Base-by-base conservation (phyloP, 1,140 invertebrate species). In the Aphelinus certus region DNA sequence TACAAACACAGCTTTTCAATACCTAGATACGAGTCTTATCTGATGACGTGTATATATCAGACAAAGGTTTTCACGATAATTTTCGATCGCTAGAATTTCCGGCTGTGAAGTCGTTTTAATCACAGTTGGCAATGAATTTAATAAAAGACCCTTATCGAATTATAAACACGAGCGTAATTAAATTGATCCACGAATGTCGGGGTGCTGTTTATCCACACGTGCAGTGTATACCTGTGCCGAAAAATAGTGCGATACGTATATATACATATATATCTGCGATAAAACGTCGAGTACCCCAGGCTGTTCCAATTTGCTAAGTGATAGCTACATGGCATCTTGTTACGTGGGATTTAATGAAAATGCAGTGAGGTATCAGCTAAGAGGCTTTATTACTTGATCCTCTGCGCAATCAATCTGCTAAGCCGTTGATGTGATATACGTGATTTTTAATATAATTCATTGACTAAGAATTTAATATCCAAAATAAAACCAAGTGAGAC, bases 321-420 rank as follows among this genome's bases (percentile, higher is more conserved):
- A 68, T 58, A 55, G 42, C 43, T 66, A 64, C 43, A 66, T 4
- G 46, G 46, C 62, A 63, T 67, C 51, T 45, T 56, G 51, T 45
- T 67, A 67, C 45, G 42, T 4, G 45, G 66, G 45, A 58, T 68
- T 68, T 68, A 57, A 68, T 68, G 46, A 57, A 58, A 67, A 68
- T 48, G 4, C 53, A 9, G 6, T 53, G 64, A 53, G 64, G n/a
- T 55, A 26, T 56, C 2, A 65, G 48, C 47, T 49, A 26, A 26
- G 26, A 26, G 26, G 60, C 60, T 61, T 61, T 61, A 61, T 61
- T 45, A 45, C 60, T 43, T 61, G 45, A 61, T 61, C 42, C 60
- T 61, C 42, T 4, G 26, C 26, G 26, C 26, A 26, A 26, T 26
- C 26, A 26, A 26, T 26, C 26, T 26, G 26, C 26, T 26, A 26